Base-by-base conservation (phyloP, 2,113 vertebrate species). In the Prionailurus bengalensis region DNA sequence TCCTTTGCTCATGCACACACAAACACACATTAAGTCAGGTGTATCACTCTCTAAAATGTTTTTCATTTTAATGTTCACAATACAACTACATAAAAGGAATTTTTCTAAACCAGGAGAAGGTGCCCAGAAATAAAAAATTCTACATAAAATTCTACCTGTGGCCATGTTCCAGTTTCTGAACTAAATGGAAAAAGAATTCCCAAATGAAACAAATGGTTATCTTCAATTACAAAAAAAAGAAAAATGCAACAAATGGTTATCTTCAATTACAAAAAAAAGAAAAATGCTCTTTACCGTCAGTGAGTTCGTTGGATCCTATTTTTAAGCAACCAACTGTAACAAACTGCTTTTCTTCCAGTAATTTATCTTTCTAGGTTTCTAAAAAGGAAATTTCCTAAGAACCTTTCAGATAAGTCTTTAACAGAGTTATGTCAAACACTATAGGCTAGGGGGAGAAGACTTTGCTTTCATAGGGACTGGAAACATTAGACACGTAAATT, bases 371-470 rank as follows among this genome's bases (percentile, higher is more conserved):
- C 45, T 78, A 82, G 19, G 25, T 33, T 97, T 90, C 51, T 83
- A 71, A 78, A 93, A 39, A 66, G 14, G 31, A 92, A 55, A 79
- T 83, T 90, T 90, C 68, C 23, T n/a, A 87, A 55, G 76, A 91
- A 11, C 6, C 5, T n/a, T 95, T 95, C 66, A 76, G 55, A 51
- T 68, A 45, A 73, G 85, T 81, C 27, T 68, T 70, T 95, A 39
- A 39, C 81, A 23, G 23, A 95, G 48, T 92, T 95, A 70, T 65
- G 36, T 48, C 36, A 88, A 93, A 97, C 33, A 74, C 61, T 36
- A 92, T 0, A 97, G 70, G 21, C 31, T 23, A 61, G 53, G 61
- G 51, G 21, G 66, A 88, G 17, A 84, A 36, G 53, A 95, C 5
- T 92, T 88, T 92, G 63, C 39, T 92, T 10, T 84, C 65, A 45